Conservation (phyloP, 1,140 invertebrate species). For the Drosophila mayri region DNA sequence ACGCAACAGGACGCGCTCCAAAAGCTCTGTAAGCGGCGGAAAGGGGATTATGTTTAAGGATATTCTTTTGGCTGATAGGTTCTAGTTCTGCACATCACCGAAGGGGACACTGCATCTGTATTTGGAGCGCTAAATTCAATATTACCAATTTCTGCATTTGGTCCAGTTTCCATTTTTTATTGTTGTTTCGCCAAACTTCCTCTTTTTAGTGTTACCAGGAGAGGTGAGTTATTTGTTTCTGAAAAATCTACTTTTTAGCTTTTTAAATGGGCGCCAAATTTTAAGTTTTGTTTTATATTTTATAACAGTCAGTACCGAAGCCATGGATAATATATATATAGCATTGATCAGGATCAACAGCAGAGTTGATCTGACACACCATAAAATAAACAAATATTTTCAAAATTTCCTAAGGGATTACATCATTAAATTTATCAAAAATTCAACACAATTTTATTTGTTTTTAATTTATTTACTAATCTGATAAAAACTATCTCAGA, state of each 20-base stretch:
- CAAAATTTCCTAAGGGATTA: too few relatives aligned
- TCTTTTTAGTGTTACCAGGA: slow-evolving; percentile 27
- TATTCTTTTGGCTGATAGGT: background rate
- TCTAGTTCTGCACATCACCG: background rate
- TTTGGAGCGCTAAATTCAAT: background rate
- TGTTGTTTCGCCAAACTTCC: slow-evolving; percentile 42
- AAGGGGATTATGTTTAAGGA: background rate
- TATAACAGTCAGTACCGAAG: background rate
- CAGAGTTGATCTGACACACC: too few relatives aligned
- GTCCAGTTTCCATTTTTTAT: slow-evolving; percentile 77
- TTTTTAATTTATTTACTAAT: too few relatives aligned
- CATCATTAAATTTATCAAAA: too few relatives aligned
- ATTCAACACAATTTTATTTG: too few relatives aligned
- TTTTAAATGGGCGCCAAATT: slow-evolving; percentile 1
- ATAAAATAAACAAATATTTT: too few relatives aligned
- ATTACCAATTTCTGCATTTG: slow-evolving; percentile 80
- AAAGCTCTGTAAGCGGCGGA: slow-evolving; percentile 87
- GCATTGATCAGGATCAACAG: too few relatives aligned
- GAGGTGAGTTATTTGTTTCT: background rate
- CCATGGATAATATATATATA: background rate
- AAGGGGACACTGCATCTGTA: background rate
- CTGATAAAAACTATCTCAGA: background rate
- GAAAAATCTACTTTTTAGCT: too few relatives aligned
- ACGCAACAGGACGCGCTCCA: slow-evolving; percentile 95
- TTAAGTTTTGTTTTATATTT: background rate